A percentile compares a stretch with the other conserved stretches of the same genome.
Conservation (phyloP, 2,888 invertebrate genomes). For the Mythimna albipuncta region DNA sequence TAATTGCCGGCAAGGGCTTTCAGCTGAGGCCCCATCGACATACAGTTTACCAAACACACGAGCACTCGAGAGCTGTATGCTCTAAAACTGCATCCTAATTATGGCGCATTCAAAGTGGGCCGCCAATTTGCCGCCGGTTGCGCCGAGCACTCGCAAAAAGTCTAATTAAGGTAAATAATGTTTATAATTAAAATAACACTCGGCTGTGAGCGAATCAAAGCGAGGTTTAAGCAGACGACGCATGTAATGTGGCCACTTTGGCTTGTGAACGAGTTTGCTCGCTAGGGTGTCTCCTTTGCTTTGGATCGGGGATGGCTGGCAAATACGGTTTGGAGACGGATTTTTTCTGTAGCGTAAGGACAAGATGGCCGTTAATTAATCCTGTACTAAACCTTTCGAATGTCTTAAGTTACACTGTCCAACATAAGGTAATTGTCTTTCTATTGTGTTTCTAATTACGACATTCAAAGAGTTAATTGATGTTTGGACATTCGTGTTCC, state of each 20-base stretch:
- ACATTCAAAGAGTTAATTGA: too few relatives aligned
- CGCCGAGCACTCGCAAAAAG: constrained; percentile 81
- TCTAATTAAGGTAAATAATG: constrained; percentile 90
- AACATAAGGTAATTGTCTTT: too few relatives aligned
- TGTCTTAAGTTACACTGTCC: too few relatives aligned
- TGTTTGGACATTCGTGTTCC: neutral
- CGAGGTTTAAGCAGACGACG: constrained; percentile 78
- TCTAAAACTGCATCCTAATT: constrained; percentile 86
- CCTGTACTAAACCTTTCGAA: too few relatives aligned
- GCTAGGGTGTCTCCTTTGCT: constrained; percentile 69
- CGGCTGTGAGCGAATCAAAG: constrained; percentile 82
- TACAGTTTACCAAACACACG: constrained; percentile 81
- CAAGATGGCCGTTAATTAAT: constrained; percentile 28
- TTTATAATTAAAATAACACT: constrained; percentile 90
- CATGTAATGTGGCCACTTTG: constrained; percentile 82
- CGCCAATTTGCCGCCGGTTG: constrained; percentile 83
- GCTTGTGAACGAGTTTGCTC: constrained; percentile 75
- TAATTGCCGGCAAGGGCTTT: constrained; percentile 78
- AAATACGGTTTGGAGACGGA: constrained; percentile 17
- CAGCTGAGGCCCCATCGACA: constrained; percentile 76
- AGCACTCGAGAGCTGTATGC: constrained; percentile 75
- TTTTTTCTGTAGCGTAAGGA: neutral
- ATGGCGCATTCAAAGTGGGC: constrained; percentile 82
- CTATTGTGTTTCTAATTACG: too few relatives aligned
- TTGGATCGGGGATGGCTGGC: constrained; percentile 58